Evolutionary conservation across 2,888 invertebrate genomes (phyloP).

Genomic region (Diabrotica balteata): DNA sequence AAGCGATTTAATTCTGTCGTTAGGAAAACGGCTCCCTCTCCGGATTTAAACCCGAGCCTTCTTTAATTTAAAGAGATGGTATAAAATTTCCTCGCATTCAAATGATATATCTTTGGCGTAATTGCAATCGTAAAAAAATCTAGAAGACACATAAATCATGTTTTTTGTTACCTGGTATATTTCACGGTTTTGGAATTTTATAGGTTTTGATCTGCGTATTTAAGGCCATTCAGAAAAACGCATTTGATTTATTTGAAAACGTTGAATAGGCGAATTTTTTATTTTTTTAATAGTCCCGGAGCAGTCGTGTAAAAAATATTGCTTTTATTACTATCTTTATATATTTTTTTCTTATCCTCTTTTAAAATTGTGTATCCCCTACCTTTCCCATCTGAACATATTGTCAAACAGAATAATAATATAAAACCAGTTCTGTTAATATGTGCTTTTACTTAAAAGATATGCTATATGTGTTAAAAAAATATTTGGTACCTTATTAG

Average conservation of each 20-base stretch:
- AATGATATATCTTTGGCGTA: conserved; percentile 35
- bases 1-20: conserved; percentile 55
- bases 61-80: conserved; percentile 54
- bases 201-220: background rate
- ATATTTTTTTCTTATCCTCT: too few species aligned
- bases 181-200: conserved; percentile 15
- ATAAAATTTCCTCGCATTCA: conserved; percentile 50
- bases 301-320: background rate
- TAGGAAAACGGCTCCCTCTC: conserved; percentile 44
- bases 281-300: background rate
- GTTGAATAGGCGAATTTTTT: background rate
- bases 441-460: too few species aligned
- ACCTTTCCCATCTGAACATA: too few species aligned
- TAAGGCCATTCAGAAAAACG: conserved; percentile 10
- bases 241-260: conserved; percentile 12
- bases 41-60: conserved; percentile 43
- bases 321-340: too few species aligned
- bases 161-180: conserved; percentile 29
- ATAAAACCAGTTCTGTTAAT: too few species aligned
- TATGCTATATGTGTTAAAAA: too few species aligned
- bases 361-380: too few species aligned
- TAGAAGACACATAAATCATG: conserved; percentile 27
- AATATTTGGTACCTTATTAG: too few species aligned
- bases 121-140: conserved; percentile 32
- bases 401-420: too few species aligned